These are phyloP conservation scores for Tyria jacobaeae DNA, from an alignment of 2,888 invertebrate species.

Conservation along the genomic window DNA sequence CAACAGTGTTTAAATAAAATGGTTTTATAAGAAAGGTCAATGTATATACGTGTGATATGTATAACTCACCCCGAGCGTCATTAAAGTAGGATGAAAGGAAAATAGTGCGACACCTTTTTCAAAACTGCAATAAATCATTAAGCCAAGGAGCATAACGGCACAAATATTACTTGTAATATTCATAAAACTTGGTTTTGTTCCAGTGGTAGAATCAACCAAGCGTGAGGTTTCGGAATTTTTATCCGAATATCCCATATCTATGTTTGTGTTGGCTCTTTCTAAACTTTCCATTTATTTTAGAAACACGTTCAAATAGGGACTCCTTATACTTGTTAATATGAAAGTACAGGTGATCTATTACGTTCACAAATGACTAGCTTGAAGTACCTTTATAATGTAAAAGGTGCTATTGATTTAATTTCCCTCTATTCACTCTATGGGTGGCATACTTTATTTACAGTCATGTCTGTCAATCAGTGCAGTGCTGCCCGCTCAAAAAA, in stretches of 20 bases:
- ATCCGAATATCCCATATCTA: conserved; percentile 65
- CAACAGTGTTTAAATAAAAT: conserved; percentile 7
- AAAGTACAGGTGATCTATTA: too few relatives aligned
- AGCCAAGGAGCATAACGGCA: conserved; percentile 67
- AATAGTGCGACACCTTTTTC: conserved; percentile 70
- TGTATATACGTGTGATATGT: not conserved
- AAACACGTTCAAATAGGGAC: not conserved
- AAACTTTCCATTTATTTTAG: conserved; percentile 52
- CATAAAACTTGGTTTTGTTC: conserved; percentile 71
- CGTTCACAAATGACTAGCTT: too few relatives aligned
- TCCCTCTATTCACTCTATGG: too few relatives aligned
- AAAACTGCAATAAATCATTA: conserved; percentile 74
- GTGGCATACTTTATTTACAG: too few relatives aligned
- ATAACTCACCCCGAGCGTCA: conserved; percentile 79
- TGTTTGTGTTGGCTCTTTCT: conserved; percentile 41
- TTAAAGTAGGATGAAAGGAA: conserved; percentile 80
- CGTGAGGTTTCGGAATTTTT: conserved; percentile 73
- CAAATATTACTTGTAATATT: conserved; percentile 75
- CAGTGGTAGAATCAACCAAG: conserved; percentile 64
- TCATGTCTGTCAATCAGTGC: too few relatives aligned
- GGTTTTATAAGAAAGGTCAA: too few relatives aligned
- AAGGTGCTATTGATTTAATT: too few relatives aligned
- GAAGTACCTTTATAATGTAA: too few relatives aligned
- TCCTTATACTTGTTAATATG: not conserved
- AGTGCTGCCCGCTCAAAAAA: too few relatives aligned